Conservation (phyloP, 2,113 vertebrate genomes). For the Labrus mixtus region DNA sequence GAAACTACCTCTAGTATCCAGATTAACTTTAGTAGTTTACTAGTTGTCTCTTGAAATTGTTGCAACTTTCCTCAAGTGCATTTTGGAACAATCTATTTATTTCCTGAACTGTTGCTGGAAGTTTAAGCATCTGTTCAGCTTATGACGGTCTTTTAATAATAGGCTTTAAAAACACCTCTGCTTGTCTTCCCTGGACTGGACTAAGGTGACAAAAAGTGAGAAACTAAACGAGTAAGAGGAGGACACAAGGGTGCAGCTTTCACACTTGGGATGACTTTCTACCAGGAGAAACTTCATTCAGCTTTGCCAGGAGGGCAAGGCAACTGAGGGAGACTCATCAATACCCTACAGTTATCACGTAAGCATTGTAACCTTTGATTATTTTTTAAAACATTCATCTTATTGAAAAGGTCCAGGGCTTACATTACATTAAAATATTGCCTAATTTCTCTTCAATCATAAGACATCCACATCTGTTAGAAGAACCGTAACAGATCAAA, state of each 20-base stretch:
- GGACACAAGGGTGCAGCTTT: slow-evolving; percentile 42
- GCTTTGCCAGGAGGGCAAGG: slow-evolving; percentile 63
- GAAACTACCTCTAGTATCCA: slow-evolving; percentile 46
- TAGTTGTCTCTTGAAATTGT: slow-evolving; percentile 8
- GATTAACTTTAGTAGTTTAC: slow-evolving; percentile 16
- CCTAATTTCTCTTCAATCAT: not conserved
- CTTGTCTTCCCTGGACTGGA: slow-evolving; percentile 63
- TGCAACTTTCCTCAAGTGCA: slow-evolving; percentile 44
- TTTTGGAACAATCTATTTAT: slow-evolving; percentile 33
- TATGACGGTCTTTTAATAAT: slow-evolving; percentile 55
- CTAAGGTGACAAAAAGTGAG: slow-evolving; percentile 63
- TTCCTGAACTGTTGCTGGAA: slow-evolving; percentile 38
- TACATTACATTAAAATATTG: not conserved
- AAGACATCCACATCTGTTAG: not conserved
- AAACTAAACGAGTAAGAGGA: slow-evolving; percentile 25
- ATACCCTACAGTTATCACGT: slow-evolving; percentile 68
- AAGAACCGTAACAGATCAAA: not conserved
- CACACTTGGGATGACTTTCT: slow-evolving; percentile 79
- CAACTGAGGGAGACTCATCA: slow-evolving; percentile 78
- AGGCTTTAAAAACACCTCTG: slow-evolving; percentile 48
- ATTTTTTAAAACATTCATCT: not conserved
- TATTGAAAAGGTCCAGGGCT: not conserved
- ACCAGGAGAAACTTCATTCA: slow-evolving; percentile 58
- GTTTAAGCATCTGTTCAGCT: slow-evolving; percentile 39
- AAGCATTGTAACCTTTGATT: slow-evolving; percentile 50